Evolutionary conservation across 2,113 vertebrate genomes (phyloP).

Genomic region (Datnioides undecimradiatus): DNA sequence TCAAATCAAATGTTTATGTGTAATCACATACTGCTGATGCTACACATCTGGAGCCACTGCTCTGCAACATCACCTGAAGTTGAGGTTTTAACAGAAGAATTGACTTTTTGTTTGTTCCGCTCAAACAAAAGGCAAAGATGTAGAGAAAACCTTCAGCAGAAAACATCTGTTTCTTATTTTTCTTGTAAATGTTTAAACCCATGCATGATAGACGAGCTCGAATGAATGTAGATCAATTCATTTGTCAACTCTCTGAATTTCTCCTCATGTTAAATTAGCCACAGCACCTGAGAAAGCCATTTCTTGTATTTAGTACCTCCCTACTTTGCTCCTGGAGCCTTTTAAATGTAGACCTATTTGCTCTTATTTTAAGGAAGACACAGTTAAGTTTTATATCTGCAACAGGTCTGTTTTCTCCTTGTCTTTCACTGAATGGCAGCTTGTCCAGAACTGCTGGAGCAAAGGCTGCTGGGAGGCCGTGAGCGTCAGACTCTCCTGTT

Average conservation of each 20-base stretch:
- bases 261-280: background rate
- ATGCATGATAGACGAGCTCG: background rate
- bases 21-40: background rate
- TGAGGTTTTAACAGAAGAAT: background rate
- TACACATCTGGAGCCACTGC: background rate
- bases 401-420: constrained; percentile 12
- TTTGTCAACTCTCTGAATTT: background rate
- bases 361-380: constrained; percentile 75
- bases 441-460: constrained; percentile 45
- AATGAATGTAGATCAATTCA: background rate
- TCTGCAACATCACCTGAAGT: background rate
- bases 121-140: no score
- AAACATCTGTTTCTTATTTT: background rate
- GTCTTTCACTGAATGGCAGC: constrained; percentile 27
- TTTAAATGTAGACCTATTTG: constrained; percentile 74
- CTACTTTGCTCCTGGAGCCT: background rate
- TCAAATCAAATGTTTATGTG: background rate
- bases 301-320: constrained; percentile 49
- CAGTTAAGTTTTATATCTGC: constrained; percentile 72
- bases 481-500: constrained; percentile 86
- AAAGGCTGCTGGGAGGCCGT: constrained; percentile 75
- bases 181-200: background rate
- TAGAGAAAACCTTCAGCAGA: no score
- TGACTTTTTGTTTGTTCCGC: background rate
- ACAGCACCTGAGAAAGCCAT: constrained; percentile 17